Percentiles rank a stretch among this genome's conserved stretches.
Evolutionary conservation across 92 coral and sea anemone genomes (phyloP).

Genomic region (Pocillopora meandrina): DNA sequence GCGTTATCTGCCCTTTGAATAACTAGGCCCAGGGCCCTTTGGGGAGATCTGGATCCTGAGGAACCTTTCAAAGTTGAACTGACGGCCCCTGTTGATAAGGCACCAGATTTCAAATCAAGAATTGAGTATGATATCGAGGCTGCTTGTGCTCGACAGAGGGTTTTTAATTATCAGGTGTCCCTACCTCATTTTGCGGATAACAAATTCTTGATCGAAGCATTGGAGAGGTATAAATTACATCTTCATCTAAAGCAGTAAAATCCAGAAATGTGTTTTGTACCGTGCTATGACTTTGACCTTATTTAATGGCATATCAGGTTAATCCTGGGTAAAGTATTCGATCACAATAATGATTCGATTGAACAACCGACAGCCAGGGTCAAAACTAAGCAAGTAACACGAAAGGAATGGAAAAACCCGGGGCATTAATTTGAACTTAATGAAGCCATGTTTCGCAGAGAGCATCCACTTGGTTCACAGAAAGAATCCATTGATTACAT

Average conservation of each 20-base stretch:
- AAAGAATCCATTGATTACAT: conserved; percentile 25
- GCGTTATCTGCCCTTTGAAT: no score
- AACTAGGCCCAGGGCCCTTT: conserved; percentile 1
- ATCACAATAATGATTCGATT: conserved; percentile 54
- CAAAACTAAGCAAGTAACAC: conserved; percentile 47
- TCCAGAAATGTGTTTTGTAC: conserved; percentile 49
- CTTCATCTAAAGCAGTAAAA: conserved; percentile 31
- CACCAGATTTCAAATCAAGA: conserved; percentile 11
- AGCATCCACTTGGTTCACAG: conserved; percentile 27
- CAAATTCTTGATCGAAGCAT: conserved; percentile 27
- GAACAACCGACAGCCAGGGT: conserved; percentile 48
- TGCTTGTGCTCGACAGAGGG: conserved; percentile 50
- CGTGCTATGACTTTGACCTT: conserved; percentile 66
- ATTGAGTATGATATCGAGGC: conserved; percentile 46
- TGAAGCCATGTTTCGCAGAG: conserved; percentile 71
- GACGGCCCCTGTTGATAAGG: conserved; percentile 26
- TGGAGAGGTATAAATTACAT: conserved; percentile 33
- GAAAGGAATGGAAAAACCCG: conserved; percentile 30
- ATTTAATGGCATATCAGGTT: conserved; percentile 66
- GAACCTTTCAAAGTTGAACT: conserved; percentile 68
- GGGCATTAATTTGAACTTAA: conserved; percentile 29
- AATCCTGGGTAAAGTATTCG: conserved; percentile 43
- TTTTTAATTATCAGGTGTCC: conserved; percentile 54
- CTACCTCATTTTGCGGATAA: conserved; percentile 50
- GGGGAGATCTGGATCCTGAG: conserved; percentile 48